These are phyloP conservation scores for Eutolmus rufibarbis DNA, from an alignment of 2,888 invertebrate genomes.

Conservation along the genomic window DNA sequence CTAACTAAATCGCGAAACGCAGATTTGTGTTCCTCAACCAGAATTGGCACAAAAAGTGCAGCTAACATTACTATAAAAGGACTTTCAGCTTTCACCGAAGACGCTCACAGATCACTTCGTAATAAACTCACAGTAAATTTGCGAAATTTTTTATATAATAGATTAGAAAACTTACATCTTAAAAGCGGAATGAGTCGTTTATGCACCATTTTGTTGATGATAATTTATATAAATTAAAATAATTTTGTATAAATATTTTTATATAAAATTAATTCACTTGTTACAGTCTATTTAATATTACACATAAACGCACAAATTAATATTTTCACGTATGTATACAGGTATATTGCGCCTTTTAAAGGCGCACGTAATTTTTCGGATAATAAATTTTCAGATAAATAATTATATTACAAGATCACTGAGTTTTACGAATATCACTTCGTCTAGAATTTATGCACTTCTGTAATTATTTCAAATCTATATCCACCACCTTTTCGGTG, in stretches of 20 bases:
- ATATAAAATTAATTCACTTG: background rate
- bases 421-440: background rate
- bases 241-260: background rate
- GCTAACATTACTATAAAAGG: background rate
- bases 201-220: slow-evolving; percentile 30
- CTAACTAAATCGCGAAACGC: background rate
- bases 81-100: background rate
- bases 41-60: background rate
- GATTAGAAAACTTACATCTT: slow-evolving; percentile 46
- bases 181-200: slow-evolving; percentile 43
- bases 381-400: background rate
- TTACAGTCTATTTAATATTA: background rate
- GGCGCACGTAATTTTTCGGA: background rate
- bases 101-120: background rate
- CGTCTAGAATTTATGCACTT: background rate
- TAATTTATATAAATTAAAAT: background rate
- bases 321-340: background rate
- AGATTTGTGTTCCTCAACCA: background rate
- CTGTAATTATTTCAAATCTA: background rate
- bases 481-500: background rate
- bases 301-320: background rate
- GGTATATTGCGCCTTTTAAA: background rate
- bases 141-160: background rate
- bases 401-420: background rate
- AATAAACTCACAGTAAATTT: background rate